Base-by-base conservation (phyloP, 2,888 invertebrate genomes). In the Ecdyonurus torrentis region DNA sequence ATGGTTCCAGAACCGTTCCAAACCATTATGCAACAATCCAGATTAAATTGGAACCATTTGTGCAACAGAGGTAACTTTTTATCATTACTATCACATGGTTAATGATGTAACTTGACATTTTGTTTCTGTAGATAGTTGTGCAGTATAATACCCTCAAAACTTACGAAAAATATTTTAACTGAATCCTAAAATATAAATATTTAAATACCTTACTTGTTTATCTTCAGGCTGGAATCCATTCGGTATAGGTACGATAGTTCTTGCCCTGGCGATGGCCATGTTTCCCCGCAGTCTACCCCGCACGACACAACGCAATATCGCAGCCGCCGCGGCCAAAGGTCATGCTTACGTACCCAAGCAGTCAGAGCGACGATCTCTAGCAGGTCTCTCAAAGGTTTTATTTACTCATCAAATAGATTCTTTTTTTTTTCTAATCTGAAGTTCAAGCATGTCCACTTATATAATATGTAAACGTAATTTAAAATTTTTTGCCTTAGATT, bases 261-360 rank as follows among this genome's bases (percentile, higher is more conserved):
- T 55, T 55, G 55, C 55, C 7, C 22, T 22, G 55, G 7, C n/a
- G 15, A 55, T 55, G 55, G 20, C 15, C 55, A 55, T 55, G 55
- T 55, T 55, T 20, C 77, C 77, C 0, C 70, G 70, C 25, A 72
- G 73, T 63, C 68, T 76, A 50, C 76, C 76, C 2, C 58, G 64
- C 23, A 53, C 61, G 1, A 61, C 63, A 2, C 52, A 63, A 23
- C 23, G 65, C 5, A 55, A 22, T 20, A 55, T 55, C 7, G 55
- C 55, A 7, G 55, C 55, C 22, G 55, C 55, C 5, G n/a, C 55
- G 19, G 55, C 55, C 19, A 23, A 20, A 7, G 59, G 59, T 19
- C 15, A 22, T 5, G 5, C 55, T 7, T 55, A 55, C 55, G n/a
- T 10, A 5, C 55, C 55, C 15, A n/a, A 7, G 20, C 19, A 5